Base-by-base conservation (phyloP, 2,888 invertebrate species). In the Drosophila melanocephala region DNA sequence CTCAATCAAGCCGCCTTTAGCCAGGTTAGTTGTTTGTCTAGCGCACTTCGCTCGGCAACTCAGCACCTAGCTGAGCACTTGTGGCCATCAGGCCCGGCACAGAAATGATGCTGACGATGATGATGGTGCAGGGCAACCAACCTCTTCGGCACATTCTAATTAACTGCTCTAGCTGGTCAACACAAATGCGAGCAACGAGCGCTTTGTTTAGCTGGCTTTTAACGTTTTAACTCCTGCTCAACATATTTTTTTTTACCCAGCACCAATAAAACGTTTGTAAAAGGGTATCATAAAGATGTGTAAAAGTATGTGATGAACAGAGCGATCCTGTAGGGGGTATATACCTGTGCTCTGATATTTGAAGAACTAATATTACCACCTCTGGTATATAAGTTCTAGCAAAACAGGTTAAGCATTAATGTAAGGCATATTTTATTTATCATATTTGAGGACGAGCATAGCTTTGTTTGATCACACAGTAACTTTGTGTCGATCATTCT, bases 141-240 rank as follows among this genome's bases (percentile, higher is more conserved):
- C 62, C 57, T 61, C 83, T 51, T 74, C 72, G 70, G 76, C 82
- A 84, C 83, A 86, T 90, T 90, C 90, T 90, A 90, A 88, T 89
- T 89, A 90, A 87, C 91, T 90, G 89, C 91, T 87, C 91, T 85
- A 87, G 88, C 88, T 90, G 84, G 83, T 79, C 81, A 86, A 88
- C 85, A 83, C 86, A 89, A 89, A 90, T 72, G 90, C 88, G 88
- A 88, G 90, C 88, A 86, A 58, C 63, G 64, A 53, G 44, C 78
- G 78, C 76, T 89, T 84, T 87, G 89, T 87, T 87, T 89, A 77
- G 75, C 81, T 84, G 91, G 85, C 91, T 89, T 89, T 90, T 89
- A 90, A 90, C 80, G 80, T 88, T 76, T 86, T 81, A 78, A 82
- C 78, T 79, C 67, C 69, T 81, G 52, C 70, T 42, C 59, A 30